A percentile compares a stretch with the other conserved stretches of the same genome.
These are phyloP conservation scores for Drosophila formosana DNA, from an alignment of 2,888 invertebrate species.

Conservation along the genomic window DNA sequence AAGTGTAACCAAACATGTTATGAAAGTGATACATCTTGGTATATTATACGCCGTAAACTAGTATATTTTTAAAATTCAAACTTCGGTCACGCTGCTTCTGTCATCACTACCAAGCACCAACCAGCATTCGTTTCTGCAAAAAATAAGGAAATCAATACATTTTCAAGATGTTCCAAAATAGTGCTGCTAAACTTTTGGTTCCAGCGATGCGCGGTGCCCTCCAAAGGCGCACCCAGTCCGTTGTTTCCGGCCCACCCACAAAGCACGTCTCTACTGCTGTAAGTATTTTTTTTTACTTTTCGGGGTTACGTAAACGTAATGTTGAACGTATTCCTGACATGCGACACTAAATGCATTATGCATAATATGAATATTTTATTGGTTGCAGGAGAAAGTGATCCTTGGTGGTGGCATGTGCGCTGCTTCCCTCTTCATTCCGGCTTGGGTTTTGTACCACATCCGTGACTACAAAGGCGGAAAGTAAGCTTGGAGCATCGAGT, in stretches of 20 bases:
- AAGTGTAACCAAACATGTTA: not conserved
- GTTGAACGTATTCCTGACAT: slow-evolving; percentile 1
- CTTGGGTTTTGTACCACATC: slow-evolving; percentile 83
- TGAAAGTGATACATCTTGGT: not conserved
- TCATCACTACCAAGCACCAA: slow-evolving; percentile 23
- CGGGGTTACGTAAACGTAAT: slow-evolving; percentile 77
- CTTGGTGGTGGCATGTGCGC: slow-evolving; percentile 82
- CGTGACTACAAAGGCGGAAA: slow-evolving; percentile 81
- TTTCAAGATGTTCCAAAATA: slow-evolving; percentile 80
- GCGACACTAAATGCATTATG: not conserved
- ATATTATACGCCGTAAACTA: not conserved
- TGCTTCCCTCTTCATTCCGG: slow-evolving; percentile 78
- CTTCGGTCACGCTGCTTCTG: slow-evolving; percentile 8
- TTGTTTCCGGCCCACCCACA: slow-evolving; percentile 83
- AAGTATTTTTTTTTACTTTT: slow-evolving; percentile 62
- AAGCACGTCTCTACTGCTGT: slow-evolving; percentile 81
- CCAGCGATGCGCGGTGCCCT: slow-evolving; percentile 81
- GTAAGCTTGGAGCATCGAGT: slow-evolving; percentile 49
- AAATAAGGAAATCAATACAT: slow-evolving; percentile 18
- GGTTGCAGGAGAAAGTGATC: slow-evolving; percentile 81
- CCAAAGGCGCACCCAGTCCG: slow-evolving; percentile 83
- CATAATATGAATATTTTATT: not conserved
- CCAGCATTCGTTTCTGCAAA: slow-evolving; percentile 36
- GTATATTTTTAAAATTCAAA: not conserved
- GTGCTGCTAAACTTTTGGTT: slow-evolving; percentile 80